Evolutionary conservation across 1,140 invertebrate genomes (phyloP), one percentile per base, ranked within the genome.

Genomic region (Portunus trituberculatus): DNA sequence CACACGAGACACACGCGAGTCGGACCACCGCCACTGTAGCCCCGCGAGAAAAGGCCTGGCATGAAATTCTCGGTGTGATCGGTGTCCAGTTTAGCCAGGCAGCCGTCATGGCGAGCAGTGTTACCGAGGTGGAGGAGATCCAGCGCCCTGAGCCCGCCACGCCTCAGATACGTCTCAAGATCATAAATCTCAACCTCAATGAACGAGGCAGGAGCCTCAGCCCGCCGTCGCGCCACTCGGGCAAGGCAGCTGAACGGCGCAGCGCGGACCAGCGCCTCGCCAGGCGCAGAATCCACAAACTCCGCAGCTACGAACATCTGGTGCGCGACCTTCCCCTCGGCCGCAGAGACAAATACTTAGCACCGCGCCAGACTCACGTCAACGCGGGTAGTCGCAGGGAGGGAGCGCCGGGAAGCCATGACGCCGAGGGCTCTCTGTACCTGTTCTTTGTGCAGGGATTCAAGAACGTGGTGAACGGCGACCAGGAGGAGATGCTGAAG

Each of bases 101-200:
- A n/a, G 25, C 28, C 83, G 67, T 25, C 92, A 95, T 95, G 94
- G 91, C 39, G 31, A 89, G 46, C n/a, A 88, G 25, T 16, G 39
- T 91, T 48, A 92, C 84, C 84, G 32, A 76, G n/a, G 92, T 95
- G 28, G 94, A 95, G 52, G 94, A 95, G 86, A 93, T 95, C 91
- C 91, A 46, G 46, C 45, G 94, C 8, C 39, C 67, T 31, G 94
- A 92, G 29, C 67, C 16, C 20, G 45, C 84, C 20, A 48, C 88
- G 29, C 94, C 94, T 29, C 91, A 95, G 52, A 95, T 95, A 39
- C 84, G 91, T 48, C 59, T 95, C 29, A 87, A 95, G 84, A 95
- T 95, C 20, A 95, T 95, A 88, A 29, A 88, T 67, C 83, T 95
- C n/a, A 92, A 92, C 91, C 84, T 95, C 31, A 84, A 95, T 59